Evolutionary conservation across 2,113 vertebrate genomes (phyloP).

Genomic region (Sterrhoptilus dennistouni): DNA sequence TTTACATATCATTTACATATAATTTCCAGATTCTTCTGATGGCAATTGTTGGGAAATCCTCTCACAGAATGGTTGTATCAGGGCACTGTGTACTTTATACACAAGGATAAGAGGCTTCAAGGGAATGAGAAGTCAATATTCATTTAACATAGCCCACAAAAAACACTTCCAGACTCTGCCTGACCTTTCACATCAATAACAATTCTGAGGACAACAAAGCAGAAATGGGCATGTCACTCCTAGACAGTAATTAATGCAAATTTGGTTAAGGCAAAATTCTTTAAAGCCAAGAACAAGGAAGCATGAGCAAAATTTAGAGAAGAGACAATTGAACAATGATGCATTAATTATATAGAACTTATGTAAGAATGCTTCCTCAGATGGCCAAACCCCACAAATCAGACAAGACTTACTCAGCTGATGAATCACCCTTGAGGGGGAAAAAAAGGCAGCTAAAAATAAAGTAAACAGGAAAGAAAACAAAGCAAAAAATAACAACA

Average conservation of each 20-base stretch:
- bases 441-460: conserved; percentile 23
- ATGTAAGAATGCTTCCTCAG: conserved; percentile 9
- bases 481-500: neutral
- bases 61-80: neutral
- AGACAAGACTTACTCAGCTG: conserved; percentile 13
- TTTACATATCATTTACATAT: neutral
- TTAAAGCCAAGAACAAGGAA: neutral
- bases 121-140: neutral
- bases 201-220: neutral
- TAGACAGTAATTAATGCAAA: conserved; percentile 25
- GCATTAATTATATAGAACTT: conserved; percentile 5
- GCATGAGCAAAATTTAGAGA: neutral
- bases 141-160: neutral
- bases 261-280: neutral
- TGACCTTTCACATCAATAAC: neutral
- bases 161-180: neutral
- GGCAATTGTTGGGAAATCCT: neutral
- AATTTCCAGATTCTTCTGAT: neutral
- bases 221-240: neutral
- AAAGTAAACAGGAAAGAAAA: conserved; percentile 17
- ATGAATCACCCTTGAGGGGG: conserved; percentile 13
- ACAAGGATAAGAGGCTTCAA: neutral
- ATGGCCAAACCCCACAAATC: conserved; percentile 15
- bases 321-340: conserved; percentile 16
- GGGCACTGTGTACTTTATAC: neutral